A percentile compares a stretch with the other conserved stretches of the same genome.
Conservation (phyloP, 2,113 vertebrate genomes). For the Plotosus lineatus region DNA sequence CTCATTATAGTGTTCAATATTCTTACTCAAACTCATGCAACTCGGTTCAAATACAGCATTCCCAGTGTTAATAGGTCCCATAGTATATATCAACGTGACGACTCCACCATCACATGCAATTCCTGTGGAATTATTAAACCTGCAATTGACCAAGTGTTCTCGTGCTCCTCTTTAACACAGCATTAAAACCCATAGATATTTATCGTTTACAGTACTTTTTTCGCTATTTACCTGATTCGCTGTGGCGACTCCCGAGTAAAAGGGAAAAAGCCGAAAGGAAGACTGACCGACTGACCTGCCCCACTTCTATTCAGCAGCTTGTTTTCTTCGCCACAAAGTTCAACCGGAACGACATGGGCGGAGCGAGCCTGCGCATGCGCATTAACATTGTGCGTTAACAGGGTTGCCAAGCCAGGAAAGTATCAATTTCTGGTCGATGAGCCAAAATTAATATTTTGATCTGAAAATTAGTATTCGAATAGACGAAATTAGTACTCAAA, state of each 20-base stretch:
- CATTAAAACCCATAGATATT: background rate
- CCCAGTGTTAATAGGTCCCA: background rate
- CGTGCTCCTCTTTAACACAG: background rate
- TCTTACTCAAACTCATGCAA: too few species aligned
- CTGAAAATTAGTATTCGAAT: too few species aligned
- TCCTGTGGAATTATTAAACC: background rate
- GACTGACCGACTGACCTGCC: too few species aligned
- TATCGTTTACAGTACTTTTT: background rate
- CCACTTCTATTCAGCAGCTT: background rate
- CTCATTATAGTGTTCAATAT: background rate
- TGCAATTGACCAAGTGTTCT: background rate
- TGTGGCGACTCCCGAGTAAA: too few species aligned
- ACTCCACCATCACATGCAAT: background rate
- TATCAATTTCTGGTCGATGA: too few species aligned
- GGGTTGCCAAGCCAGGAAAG: background rate
- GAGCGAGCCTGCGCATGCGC: conserved; percentile 12
- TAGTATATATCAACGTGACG: background rate
- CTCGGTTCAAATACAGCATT: background rate
- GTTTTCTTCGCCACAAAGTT: background rate
- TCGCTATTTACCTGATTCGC: background rate
- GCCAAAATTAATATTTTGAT: too few species aligned
- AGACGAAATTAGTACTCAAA: too few species aligned
- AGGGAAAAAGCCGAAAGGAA: too few species aligned
- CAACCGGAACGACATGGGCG: background rate
- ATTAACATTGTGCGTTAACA: background rate